Evolutionary conservation across 2,797 vertebrate species (phyloP), one percentile per base, ranked within the genome.

Genomic region (Glyptemys insculpta): DNA sequence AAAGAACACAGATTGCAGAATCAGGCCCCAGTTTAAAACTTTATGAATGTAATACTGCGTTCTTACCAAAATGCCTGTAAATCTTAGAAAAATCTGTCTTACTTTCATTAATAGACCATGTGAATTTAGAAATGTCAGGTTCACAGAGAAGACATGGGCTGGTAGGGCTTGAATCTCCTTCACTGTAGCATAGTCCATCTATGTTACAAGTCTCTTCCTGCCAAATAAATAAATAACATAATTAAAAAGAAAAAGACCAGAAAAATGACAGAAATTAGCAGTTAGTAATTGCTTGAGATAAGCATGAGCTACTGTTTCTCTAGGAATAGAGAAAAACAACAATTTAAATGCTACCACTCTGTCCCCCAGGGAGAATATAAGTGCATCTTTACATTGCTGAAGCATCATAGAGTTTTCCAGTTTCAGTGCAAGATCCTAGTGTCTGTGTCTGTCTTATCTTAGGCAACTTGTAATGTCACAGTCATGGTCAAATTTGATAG

Each of bases 21-120:
- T 8, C 15, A 62, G 31, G 68, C 74, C 81, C 79, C 34, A 5
- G 0, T 2, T 57, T 19, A 90, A 6, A 41, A 81, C 68, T 62
- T n/a, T 59, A 86, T 21, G 14, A 87, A 68, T 0, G 0, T 62
- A 6, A 11, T 27, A 37, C 94, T 49, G 72, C 92, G 82, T 81
- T 85, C 50, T 12, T 62, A 78, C 7, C 5, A 21, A 74, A 87
- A 9, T n/a, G 37, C 52, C 92, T 88, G 25, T 88, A 80, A 94
- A 91, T 88, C 80, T 62, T 84, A 78, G 54, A 25, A 65, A 86
- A 94, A 50, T 27, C 5, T 72, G 37, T 56, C 95, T 98, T 98
- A 99, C 98, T 98, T 98, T 98, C 95, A 96, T 98, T 99, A 54
- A 99, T 86, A 89, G 98, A 98, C 98, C 99, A 99, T 94, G 97